Conservation (phyloP, 2,888 invertebrate genomes). For the Synanthedon vespiformis region DNA sequence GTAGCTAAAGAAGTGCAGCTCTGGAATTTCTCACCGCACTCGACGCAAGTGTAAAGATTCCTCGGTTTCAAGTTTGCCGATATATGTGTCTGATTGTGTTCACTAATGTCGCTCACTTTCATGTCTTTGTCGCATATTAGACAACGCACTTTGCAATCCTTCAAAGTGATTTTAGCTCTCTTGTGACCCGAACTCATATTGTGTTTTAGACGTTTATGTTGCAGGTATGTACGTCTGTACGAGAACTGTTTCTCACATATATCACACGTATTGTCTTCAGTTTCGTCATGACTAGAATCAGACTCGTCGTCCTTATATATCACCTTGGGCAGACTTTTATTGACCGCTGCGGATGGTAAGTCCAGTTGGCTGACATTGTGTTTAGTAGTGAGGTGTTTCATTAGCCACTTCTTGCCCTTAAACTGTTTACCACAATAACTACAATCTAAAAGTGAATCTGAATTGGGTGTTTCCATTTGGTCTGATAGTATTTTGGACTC, state of each 20-base stretch:
- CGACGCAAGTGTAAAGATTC: conserved; percentile 55
- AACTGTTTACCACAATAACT: conserved; percentile 46
- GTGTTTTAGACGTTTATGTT: conserved; percentile 59
- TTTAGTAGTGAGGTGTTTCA: conserved; percentile 22
- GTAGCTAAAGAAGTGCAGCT: conserved; percentile 48
- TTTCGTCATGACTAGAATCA: conserved; percentile 53
- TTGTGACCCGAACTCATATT: conserved; percentile 54
- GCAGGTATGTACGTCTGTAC: conserved; percentile 45
- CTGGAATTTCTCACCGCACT: conserved; percentile 51
- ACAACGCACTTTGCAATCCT: conserved; percentile 55
- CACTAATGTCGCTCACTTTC: conserved; percentile 53
- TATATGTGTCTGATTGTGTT: conserved; percentile 56
- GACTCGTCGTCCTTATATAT: conserved; percentile 30
- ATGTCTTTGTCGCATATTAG: conserved; percentile 57
- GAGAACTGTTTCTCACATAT: conserved; percentile 64
- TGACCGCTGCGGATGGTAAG: conserved; percentile 26
- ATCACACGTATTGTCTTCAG: conserved; percentile 55
- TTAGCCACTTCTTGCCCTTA: conserved; percentile 46
- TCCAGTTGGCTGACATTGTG: conserved; percentile 28
- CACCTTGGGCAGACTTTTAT: conserved; percentile 25
- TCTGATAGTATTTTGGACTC: conserved; percentile 32
- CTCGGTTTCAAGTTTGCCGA: conserved; percentile 48
- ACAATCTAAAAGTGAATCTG: conserved; percentile 23
- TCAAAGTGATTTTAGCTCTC: conserved; percentile 49
- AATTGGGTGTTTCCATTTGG: conserved; percentile 18